These are phyloP conservation scores for Megastigmus dorsalis DNA, from an alignment of 2,888 invertebrate species.

Conservation along the genomic window DNA sequence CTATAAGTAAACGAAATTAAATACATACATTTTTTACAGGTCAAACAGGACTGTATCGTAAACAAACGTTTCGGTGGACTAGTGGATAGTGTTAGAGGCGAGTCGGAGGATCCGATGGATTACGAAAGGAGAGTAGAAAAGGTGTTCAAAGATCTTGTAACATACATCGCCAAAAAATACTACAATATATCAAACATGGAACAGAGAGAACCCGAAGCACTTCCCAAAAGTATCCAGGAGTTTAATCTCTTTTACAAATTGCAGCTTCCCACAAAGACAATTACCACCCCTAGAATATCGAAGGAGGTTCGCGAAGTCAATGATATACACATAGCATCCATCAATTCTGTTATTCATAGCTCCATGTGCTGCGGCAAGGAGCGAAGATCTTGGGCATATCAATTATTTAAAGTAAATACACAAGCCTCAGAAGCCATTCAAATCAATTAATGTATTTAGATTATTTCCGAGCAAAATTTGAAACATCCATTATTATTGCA, in stretches of 20 bases:
- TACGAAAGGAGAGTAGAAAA: constrained; percentile 64
- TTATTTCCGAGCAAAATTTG: too few relatives aligned
- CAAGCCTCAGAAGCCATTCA: too few relatives aligned
- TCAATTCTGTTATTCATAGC: constrained; percentile 80
- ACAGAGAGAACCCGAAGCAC: constrained; percentile 59
- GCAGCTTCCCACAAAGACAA: constrained; percentile 67
- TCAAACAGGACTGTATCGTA: constrained; percentile 77
- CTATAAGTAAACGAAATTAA: too few relatives aligned
- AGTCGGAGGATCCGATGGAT: constrained; percentile 59
- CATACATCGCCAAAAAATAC: constrained; percentile 69
- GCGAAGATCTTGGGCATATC: constrained; percentile 80
- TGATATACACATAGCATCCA: constrained; percentile 77
- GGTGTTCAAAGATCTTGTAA: constrained; percentile 67
- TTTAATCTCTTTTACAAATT: constrained; percentile 68
- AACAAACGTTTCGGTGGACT: constrained; percentile 73
- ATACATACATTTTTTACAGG: constrained; percentile 54
- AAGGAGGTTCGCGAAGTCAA: constrained; percentile 73
- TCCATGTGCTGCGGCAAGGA: constrained; percentile 79
- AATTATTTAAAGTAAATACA: constrained; percentile 77
- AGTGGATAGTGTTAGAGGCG: constrained; percentile 68
- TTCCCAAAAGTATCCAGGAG: constrained; percentile 67
- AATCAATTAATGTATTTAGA: too few relatives aligned
- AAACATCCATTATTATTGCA: too few relatives aligned
- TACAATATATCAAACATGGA: constrained; percentile 70
- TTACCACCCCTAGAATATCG: constrained; percentile 64